Evolutionary conservation across 1,140 invertebrate species (phyloP), one percentile per base, ranked within the genome.

Genomic region (Spodoptera frugiperda): DNA sequence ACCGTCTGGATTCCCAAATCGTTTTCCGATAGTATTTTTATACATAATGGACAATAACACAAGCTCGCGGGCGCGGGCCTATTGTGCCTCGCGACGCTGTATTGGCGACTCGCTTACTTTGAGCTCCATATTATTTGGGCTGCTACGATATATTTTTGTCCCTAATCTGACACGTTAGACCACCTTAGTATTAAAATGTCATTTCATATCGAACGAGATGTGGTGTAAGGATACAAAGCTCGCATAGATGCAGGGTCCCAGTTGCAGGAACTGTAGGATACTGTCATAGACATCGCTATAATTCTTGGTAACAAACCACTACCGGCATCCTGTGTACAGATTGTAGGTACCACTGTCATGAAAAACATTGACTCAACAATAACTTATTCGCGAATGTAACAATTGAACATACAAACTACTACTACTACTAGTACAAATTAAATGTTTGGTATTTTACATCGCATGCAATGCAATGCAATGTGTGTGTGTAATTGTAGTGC

Each of bases 1-100:
- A 82, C 81, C 82, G 86, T 86, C 87, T 87, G 84, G 84, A 82
- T 81, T 79, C 83, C 55, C 79, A 86, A 92, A 92, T 92, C 85
- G 90, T 92, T 92, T 92, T 91, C 90, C 90, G 81, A 92, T 92
- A 92, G 81, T 84, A 81, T 86, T 88, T 39, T 86, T 87, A 85
- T 86, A 82, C 85, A 84, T 87, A 87, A 89, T 87, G 84, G 89
- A 90, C 85, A 90, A 90, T 90, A 87, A 89, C 88, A 87, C 79
- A 87, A 82, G 84, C 68, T 79, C 75, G 75, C 73, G 79, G 77
- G 82, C 75, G 75, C 73, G 79, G 76, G 82, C 80, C 75, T 73
- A 81, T 78, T 77, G 54, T 73, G 49, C 49, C 63, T 49, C 44
- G 44, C 63, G 63, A 25, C 17, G 46, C 21, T 67, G 33, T 78